phyloP scores from a whole-genome alignment of 2,797 vertebrate species.

The Melanotaenia pygmaea region DNA sequence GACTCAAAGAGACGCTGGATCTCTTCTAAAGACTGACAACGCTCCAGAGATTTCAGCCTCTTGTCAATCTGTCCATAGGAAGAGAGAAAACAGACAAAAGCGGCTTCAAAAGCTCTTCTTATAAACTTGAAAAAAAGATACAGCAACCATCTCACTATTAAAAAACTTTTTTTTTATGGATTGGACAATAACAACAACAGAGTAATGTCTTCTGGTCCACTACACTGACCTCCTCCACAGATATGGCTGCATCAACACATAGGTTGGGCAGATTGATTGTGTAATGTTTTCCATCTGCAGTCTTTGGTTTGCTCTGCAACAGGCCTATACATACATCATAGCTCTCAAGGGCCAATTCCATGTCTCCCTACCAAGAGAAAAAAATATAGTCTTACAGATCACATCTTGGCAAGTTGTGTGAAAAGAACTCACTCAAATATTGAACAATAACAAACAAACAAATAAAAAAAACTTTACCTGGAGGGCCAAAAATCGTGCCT shows the following conservation, averaged over 20 bases:
- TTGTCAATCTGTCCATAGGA: constrained; percentile 89
- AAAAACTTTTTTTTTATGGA: not conserved
- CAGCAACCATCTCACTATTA: not conserved
- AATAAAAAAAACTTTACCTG: constrained; percentile 82
- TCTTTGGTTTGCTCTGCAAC: constrained; percentile 84
- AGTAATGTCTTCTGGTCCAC: not conserved
- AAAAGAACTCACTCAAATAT: not conserved
- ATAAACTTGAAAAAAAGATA: not conserved
- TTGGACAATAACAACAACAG: not conserved
- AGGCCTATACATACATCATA: constrained; percentile 93
- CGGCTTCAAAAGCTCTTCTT: not conserved
- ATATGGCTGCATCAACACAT: constrained; percentile 88
- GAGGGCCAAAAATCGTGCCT: constrained; percentile 91
- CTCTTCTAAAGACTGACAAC: constrained; percentile 98
- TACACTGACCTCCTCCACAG: constrained; percentile 90
- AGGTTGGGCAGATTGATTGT: constrained; percentile 91
- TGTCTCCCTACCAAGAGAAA: constrained; percentile 88
- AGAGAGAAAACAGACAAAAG: constrained; percentile 2
- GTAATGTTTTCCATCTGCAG: constrained; percentile 72
- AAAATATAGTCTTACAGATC: not conserved
- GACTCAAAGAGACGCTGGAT: constrained; percentile 94
- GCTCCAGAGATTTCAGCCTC: constrained; percentile 94
- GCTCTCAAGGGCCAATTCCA: constrained; percentile 95
- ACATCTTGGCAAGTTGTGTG: not conserved
- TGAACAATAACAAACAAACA: not conserved